These are phyloP conservation scores for Danionella dracula DNA, from an alignment of 2,797 vertebrate species.

Conservation along the genomic window DNA sequence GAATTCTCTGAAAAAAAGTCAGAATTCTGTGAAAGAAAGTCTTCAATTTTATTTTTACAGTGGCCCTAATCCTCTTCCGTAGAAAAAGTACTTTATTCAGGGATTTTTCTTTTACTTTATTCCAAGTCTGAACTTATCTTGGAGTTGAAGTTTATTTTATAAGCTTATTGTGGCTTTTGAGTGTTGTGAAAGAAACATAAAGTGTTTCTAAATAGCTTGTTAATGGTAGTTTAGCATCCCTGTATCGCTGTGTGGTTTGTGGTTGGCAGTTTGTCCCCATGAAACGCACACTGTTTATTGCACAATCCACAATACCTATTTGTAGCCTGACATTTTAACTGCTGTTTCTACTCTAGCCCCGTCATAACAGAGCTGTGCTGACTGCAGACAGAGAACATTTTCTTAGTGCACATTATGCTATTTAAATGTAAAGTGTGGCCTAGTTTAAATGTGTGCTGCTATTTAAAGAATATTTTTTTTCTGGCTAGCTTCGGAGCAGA, in stretches of 20 bases:
- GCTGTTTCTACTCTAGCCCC: conserved; percentile 12
- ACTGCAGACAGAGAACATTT: conserved; percentile 3
- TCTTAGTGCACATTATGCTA: conserved; percentile 1
- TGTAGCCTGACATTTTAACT: conserved; percentile 31
- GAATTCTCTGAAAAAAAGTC: too few relatives aligned
- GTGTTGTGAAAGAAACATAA: neutral
- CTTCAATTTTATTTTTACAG: too few relatives aligned
- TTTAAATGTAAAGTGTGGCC: conserved; percentile 1
- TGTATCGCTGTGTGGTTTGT: neutral
- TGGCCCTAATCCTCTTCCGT: too few relatives aligned
- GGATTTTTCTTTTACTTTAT: too few relatives aligned
- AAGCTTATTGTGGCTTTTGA: neutral
- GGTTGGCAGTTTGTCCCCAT: conserved; percentile 10
- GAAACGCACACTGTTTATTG: conserved; percentile 34
- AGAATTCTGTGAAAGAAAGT: too few relatives aligned
- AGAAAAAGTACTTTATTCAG: too few relatives aligned
- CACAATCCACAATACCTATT: conserved; percentile 17
- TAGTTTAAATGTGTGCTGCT: neutral
- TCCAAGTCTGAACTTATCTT: too few relatives aligned
- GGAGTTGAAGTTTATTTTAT: too few relatives aligned
- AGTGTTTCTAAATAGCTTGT: conserved; percentile 14
- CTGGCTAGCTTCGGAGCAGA: neutral
- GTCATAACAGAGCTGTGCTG: conserved; percentile 18
- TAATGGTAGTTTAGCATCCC: conserved; percentile 13
- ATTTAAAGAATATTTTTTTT: neutral